Conservation (phyloP, 2,113 vertebrate genomes). For the Limnothrissa miodon region DNA sequence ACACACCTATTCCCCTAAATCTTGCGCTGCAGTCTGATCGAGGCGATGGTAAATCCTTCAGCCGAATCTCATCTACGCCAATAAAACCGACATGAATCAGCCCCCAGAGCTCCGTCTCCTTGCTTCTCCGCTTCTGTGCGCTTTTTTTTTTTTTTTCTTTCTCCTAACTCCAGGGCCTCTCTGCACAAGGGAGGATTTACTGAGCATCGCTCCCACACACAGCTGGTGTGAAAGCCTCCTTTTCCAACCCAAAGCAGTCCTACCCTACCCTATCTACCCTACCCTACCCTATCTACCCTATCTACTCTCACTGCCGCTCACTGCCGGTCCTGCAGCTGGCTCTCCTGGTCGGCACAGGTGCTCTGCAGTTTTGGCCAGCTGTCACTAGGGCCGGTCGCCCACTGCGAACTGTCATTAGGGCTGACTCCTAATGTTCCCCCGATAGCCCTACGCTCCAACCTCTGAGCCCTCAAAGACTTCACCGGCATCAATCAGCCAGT, state of each 20-base stretch:
- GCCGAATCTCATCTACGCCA: slow-evolving; percentile 35
- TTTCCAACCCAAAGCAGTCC: not conserved
- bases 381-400: not conserved
- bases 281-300: not conserved
- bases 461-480: too few relatives aligned
- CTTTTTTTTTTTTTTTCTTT: not conserved
- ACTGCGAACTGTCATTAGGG: too few relatives aligned
- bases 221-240: not conserved
- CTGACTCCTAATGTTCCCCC: too few relatives aligned
- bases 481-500: too few relatives aligned
- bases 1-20: not conserved
- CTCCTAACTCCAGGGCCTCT: slow-evolving; percentile 9
- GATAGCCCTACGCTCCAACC: too few relatives aligned
- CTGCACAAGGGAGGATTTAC: not conserved
- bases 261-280: not conserved
- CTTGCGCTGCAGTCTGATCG: slow-evolving; percentile 28
- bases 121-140: slow-evolving; percentile 9
- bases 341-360: not conserved
- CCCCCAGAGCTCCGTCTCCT: slow-evolving; percentile 4
- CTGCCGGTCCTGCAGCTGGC: slow-evolving; percentile 5
- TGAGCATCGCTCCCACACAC: not conserved
- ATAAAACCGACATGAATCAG: slow-evolving; percentile 50
- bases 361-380: not conserved
- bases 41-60: slow-evolving; percentile 50
- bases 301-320: too few relatives aligned